These are phyloP conservation scores for Carollia perspicillata DNA, from an alignment of 2,113 vertebrate species.

Conservation along the genomic window DNA sequence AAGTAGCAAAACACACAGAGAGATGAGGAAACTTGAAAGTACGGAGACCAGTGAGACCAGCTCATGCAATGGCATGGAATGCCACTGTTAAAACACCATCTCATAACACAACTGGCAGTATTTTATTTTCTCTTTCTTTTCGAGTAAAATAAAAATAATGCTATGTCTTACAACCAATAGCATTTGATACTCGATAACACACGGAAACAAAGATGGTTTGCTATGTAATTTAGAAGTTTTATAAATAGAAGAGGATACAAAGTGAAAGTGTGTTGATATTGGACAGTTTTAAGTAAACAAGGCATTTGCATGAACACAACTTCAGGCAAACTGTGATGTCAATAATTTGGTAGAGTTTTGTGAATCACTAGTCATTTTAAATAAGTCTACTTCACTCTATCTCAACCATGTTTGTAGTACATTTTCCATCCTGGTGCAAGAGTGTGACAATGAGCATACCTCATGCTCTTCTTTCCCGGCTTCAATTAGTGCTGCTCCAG, in stretches of 20 bases:
- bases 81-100: neutral
- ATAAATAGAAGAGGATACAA: neutral
- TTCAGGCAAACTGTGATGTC: neutral
- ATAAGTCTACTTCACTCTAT: neutral
- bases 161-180: neutral
- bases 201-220: neutral
- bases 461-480: neutral
- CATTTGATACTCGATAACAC: constrained; percentile 10
- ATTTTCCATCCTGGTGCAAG: neutral
- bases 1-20: neutral
- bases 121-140: neutral
- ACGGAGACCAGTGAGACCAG: neutral
- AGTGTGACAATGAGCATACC: neutral
- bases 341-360: neutral
- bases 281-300: neutral
- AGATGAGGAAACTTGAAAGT: neutral
- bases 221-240: neutral
- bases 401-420: neutral
- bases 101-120: neutral
- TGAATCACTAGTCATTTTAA: neutral
- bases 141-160: neutral
- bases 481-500: neutral
- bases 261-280: neutral
- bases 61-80: neutral
- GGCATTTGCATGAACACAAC: neutral